These are phyloP conservation scores for Noturus placidus DNA, from an alignment of 2,113 vertebrate genomes.

Conservation along the genomic window DNA sequence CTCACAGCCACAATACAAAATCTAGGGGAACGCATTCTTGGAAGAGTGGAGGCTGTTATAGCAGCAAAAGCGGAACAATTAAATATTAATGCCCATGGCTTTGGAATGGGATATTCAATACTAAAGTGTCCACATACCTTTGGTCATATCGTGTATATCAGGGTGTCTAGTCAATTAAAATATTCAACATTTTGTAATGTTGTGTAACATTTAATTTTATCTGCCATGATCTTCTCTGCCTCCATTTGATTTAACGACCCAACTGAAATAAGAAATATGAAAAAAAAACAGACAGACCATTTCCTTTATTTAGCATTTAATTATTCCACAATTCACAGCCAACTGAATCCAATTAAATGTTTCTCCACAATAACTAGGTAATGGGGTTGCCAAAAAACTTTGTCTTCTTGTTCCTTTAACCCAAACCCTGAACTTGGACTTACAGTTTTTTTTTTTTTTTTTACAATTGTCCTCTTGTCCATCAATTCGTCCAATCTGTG, in stretches of 20 bases:
- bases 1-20: not conserved
- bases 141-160: not conserved
- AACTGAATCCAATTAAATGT: not conserved
- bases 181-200: not conserved
- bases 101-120: not conserved
- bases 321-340: not conserved
- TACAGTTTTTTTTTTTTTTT: too few species aligned
- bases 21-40: not conserved
- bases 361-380: not conserved
- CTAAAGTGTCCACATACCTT: not conserved
- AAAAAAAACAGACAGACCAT: not conserved
- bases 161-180: not conserved
- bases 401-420: not conserved
- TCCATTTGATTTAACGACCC: not conserved
- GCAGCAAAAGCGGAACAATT: not conserved
- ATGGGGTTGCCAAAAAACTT: not conserved
- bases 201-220: not conserved
- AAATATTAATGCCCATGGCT: not conserved
- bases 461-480: not conserved
- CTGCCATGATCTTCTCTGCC: not conserved
- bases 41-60: not conserved
- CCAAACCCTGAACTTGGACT: not conserved
- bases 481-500: not conserved
- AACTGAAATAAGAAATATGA: not conserved
- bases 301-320: not conserved